Evolutionary conservation across 2,113 vertebrate genomes (phyloP).

Genomic region (Anas platyrhynchos): DNA sequence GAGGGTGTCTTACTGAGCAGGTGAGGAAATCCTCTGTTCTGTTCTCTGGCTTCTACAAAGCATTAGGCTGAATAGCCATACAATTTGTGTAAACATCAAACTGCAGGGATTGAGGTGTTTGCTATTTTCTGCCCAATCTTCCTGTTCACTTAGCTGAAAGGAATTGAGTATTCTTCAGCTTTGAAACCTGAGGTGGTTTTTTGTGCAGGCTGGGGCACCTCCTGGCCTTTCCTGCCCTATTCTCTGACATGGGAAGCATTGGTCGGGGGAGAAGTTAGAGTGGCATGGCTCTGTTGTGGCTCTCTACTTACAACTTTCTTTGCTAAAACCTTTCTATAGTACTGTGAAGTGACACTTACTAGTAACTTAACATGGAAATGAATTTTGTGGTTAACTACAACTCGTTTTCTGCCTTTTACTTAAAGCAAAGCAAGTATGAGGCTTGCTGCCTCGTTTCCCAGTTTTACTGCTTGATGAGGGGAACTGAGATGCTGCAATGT

Average conservation of each 20-base stretch:
- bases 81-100: background rate
- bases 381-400: constrained; percentile 37
- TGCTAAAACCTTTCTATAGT: background rate
- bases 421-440: constrained; percentile 16
- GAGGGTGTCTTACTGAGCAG: background rate
- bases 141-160: background rate
- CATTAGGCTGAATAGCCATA: background rate
- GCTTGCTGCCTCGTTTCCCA: background rate
- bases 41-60: background rate
- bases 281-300: background rate
- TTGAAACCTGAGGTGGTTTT: background rate
- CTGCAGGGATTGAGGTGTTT: background rate
- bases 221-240: fast-evolving
- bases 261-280: background rate
- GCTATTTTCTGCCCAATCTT: background rate
- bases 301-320: background rate
- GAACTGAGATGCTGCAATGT: background rate
- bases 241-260: background rate
- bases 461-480: constrained; percentile 28
- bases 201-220: background rate
- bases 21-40: background rate
- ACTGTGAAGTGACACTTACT: constrained; percentile 37
- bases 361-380: constrained; percentile 20
- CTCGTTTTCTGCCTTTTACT: constrained; percentile 59
- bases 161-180: background rate